Evolutionary conservation across 2,888 invertebrate species (phyloP), one percentile per base, ranked within the genome.

Genomic region (Phyllotreta striolata): DNA sequence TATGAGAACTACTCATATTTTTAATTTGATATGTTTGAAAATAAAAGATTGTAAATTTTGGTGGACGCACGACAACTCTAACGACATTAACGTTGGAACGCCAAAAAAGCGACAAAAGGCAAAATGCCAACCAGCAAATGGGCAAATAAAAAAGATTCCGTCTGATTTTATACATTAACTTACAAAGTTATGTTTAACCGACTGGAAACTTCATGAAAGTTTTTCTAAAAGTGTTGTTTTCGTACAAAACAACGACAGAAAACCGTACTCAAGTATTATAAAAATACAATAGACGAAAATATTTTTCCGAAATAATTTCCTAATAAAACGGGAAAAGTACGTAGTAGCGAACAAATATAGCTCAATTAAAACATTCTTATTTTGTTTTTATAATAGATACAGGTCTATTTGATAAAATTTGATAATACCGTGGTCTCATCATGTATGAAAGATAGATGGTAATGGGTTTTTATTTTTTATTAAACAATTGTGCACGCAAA

Each of bases 401-500:
- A 47, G 7, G 7, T 56, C 41, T 54, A 65, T 68, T 70, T 70
- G 69, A 70, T 70, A 64, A 59, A 66, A 67, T 69, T 64, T 65
- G 59, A 60, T 60, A 63, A 64, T 66, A 62, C 68, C 63, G 69
- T 56, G 24, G 24, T 24, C 24, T 24, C 64, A 55, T 61, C 55
- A 47, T 60, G 24, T 59, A 34, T 57, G 56, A 61, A 59, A 62
- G 66, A 66, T 65, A 66, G 55, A 65, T 64, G 62, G 60, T 64
- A 67, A 69, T 66, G 61, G 63, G 63, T 67, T n/a, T n/a, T n/a
- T n/a, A n/a, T n/a, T n/a, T n/a, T 68, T 67, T 63, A 66, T 66
- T 55, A 62, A 46, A 40, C 44, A 59, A 62, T 12, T 66, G 37
- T 24, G 41, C 65, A 66, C 62, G 65, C 65, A 55, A 66, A 24